Evolutionary conservation across 2,113 vertebrate species (phyloP), one percentile per base, ranked within the genome.

Genomic region (Gasterosteus aculeatus): DNA sequence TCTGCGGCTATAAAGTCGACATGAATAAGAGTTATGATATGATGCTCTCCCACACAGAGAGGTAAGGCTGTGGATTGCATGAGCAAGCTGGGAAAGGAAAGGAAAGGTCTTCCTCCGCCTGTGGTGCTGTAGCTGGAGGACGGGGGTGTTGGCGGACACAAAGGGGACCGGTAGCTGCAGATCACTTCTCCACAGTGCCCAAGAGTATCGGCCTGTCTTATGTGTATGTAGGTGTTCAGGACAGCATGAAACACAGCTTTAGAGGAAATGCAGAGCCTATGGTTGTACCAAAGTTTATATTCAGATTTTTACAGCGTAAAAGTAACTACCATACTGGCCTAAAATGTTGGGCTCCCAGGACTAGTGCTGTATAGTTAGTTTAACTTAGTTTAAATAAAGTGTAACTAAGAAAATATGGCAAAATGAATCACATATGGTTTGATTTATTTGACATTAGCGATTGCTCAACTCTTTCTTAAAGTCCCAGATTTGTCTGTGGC

Each of bases 71-170:
- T 35, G 58, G 15, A 9, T 5, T 53, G 39, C 33, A 15, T 44
- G 3, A 72, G 66, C n/a, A 1, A 65, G 54, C 38, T 44, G n/a
- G 49, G 49, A 22, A 51, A 22, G 42, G 49, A 22, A 51, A 22
- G 42, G 44, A 80, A 82, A 86, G 69, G 65, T 80, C 69, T 69
- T 77, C 56, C 19, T 68, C 15, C 75, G 78, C 65, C 81, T 41
- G 65, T 63, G 69, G 82, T 66, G 78, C 39, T 39, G 75, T 22
- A 65, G 61, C 75, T 72, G 56, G 33, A 29, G 44, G 54, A 67
- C 3, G 49, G 75, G 57, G 71, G 51, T n/a, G 69, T 66, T 47
- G 42, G 67, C 16, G 38, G 42, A 41, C 46, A 15, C 22, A 18
- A 6, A 62, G 44, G 31, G 31, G 22, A 60, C 58, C 51, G 11